Base-by-base conservation (phyloP, 2,113 vertebrate species). In the Bubalus kerabau region DNA sequence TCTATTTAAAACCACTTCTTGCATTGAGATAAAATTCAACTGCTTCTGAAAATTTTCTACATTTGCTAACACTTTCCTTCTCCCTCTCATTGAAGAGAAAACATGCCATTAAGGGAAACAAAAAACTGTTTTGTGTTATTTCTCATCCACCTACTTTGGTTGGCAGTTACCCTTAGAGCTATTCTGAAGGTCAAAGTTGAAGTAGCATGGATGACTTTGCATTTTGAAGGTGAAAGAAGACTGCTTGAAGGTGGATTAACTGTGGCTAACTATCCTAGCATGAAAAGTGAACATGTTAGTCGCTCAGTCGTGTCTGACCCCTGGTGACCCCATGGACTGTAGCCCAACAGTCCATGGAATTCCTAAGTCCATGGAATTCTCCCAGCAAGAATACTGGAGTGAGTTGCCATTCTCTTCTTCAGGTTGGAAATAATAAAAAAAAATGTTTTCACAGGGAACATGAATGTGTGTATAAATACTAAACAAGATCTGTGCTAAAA, bases 181-280 rank as follows among this genome's bases (percentile, higher is more conserved):
- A 64, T 52, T 87, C 19, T 54, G 23, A 80, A 67, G 48, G 85
- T 91, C 56, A 84, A 90, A 95, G 28, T 85, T 95, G 43, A 90
- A 80, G 71, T 48, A 64, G 56, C 19, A 40, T 80, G 24, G 91
- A 81, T 89, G 43, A 85, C n/a, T 96, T 97, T 62, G 7, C n/a
- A 84, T 60, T 86, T 96, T 91, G 62, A 97, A 97, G 21, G 36
- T 96, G 71, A 92, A 90, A 90, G 48, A 88, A 64, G 10, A 52
- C 16, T 74, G 28, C 56, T 59, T 52, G 16, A 52, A 92, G 36
- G 52, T 93, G 32, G 43, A 36, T 60, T 87, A 85, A 48, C 23
- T 1, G 3, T 95, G 50, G 36, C 46, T 78, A 76, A 93, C 62
- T 91, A 12, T 90, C 46, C 90, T 96, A 54, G 23, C 36, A 26